Conservation (phyloP, 2,888 invertebrate genomes). For the Hanleya hanleyi region DNA sequence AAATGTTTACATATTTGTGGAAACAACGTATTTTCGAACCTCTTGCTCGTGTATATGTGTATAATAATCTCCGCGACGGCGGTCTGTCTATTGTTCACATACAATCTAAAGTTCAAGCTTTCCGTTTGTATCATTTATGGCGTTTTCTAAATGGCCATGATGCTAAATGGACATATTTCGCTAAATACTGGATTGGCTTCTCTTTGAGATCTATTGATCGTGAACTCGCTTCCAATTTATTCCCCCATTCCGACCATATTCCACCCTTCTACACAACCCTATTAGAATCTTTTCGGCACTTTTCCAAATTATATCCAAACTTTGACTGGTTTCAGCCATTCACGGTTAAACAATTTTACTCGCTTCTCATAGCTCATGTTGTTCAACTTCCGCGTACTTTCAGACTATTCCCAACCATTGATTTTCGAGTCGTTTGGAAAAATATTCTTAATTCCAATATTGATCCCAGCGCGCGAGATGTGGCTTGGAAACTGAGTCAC, state of each 20-base stretch:
- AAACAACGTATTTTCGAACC: not conserved
- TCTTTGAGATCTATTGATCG: constrained; percentile 8
- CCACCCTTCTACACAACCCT: constrained; percentile 15
- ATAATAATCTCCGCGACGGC: not conserved
- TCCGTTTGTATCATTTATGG: constrained; percentile 3
- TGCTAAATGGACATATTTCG: constrained; percentile 26
- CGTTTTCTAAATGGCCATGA: constrained; percentile 7
- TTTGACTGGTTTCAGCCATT: not conserved
- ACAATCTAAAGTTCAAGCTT: not conserved
- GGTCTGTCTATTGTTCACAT: constrained; percentile 8
- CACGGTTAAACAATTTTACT: not conserved
- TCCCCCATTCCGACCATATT: constrained; percentile 23
- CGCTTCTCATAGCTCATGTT: not conserved
- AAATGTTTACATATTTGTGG: constrained; percentile 12
- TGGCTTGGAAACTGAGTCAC: not conserved
- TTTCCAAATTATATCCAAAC: not conserved
- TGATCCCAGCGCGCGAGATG: not conserved
- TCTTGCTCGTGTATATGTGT: not conserved
- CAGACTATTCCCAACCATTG: not conserved
- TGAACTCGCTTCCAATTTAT: constrained; percentile 7
- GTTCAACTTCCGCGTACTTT: not conserved
- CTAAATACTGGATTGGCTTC: constrained; percentile 32
- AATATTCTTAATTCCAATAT: not conserved
- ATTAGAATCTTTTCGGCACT: not conserved
- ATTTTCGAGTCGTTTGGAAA: not conserved